A percentile compares a stretch with the other conserved stretches of the same genome.
Evolutionary conservation across 2,113 vertebrate genomes (phyloP).

Genomic region (Physeter macrocephalus): DNA sequence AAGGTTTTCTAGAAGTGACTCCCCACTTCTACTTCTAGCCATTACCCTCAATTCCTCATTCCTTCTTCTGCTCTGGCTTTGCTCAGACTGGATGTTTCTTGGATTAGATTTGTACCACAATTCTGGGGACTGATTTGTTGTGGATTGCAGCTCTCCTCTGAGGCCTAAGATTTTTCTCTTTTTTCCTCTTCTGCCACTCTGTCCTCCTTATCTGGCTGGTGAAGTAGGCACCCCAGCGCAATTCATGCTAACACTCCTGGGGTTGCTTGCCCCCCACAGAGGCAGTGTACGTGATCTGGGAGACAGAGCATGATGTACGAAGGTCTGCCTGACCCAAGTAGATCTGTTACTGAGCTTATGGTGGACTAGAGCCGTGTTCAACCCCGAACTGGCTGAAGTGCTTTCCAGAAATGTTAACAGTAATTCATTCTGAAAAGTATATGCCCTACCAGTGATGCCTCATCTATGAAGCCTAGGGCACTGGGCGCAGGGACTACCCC

Average conservation of each 20-base stretch:
- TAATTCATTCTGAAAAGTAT: background rate
- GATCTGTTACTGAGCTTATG: background rate
- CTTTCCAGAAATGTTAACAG: background rate
- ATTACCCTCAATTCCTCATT: background rate
- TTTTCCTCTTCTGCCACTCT: background rate
- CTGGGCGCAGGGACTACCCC: background rate
- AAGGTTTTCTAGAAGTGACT: background rate
- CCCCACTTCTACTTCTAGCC: background rate
- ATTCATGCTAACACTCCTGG: background rate
- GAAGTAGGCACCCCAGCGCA: background rate
- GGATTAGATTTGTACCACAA: too few relatives aligned
- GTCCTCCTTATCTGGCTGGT: background rate
- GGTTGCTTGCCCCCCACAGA: background rate
- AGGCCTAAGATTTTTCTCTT: background rate
- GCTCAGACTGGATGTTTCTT: background rate
- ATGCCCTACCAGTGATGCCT: background rate
- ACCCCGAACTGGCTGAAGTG: background rate
- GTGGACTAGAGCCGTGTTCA: background rate
- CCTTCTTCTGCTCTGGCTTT: background rate
- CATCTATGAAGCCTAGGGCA: too few relatives aligned
- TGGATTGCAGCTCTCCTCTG: background rate
- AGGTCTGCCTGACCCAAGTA: background rate
- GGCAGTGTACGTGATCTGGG: background rate
- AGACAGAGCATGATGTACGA: background rate
- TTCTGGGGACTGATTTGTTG: background rate